phyloP scores from a whole-genome alignment of 1,140 invertebrate species.

The Stegodyphus mimosarum region DNA sequence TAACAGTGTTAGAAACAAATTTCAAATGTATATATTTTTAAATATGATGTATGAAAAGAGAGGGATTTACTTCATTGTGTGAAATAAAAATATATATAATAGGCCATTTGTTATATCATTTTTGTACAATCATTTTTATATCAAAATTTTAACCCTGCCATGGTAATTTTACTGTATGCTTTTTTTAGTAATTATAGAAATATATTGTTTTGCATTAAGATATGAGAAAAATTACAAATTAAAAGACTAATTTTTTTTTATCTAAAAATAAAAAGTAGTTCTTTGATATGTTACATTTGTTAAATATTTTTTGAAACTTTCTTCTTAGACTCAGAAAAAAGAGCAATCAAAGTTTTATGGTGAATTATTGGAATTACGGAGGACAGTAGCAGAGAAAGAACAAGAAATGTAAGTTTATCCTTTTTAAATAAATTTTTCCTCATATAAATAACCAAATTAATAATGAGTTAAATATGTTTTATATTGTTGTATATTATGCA shows the following conservation, averaged over 20 bases:
- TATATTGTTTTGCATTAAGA: neutral
- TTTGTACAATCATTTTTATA: too few species aligned
- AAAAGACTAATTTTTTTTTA: too few species aligned
- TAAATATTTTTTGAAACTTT: neutral
- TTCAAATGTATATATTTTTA: too few species aligned
- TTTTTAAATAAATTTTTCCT: neutral
- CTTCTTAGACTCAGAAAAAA: slow-evolving; percentile 89
- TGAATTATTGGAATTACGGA: slow-evolving; percentile 91
- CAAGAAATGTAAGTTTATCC: slow-evolving; percentile 83
- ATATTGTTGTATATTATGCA: too few species aligned
- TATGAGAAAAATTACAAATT: neutral
- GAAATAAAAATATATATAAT: too few species aligned
- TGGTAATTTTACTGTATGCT: neutral
- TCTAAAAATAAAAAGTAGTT: too few species aligned
- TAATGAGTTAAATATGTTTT: too few species aligned
- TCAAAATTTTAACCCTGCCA: too few species aligned
- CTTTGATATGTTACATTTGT: neutral
- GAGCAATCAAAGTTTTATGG: slow-evolving; percentile 99
- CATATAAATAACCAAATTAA: neutral
- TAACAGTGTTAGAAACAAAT: too few species aligned
- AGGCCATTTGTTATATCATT: too few species aligned
- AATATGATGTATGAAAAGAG: too few species aligned
- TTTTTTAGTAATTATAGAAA: neutral
- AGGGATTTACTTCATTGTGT: too few species aligned
- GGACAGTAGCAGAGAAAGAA: slow-evolving; percentile 97